A percentile compares a stretch with the other conserved stretches of the same genome.
phyloP scores from a whole-genome alignment of 2,113 vertebrate genomes.

The Pogona vitticeps region DNA sequence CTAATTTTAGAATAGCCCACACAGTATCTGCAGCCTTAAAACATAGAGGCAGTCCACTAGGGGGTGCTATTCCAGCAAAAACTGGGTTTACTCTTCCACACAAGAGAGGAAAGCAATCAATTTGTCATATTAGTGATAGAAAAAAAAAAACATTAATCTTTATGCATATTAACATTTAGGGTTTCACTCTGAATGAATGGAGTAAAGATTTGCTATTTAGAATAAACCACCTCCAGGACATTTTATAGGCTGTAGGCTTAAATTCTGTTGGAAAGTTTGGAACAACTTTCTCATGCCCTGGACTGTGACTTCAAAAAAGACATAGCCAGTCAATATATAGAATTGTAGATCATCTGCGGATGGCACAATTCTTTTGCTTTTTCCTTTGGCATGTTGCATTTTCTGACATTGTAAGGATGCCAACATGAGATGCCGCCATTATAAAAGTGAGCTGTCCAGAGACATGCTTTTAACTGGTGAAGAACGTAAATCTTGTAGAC shows the following conservation, averaged over 20 bases:
- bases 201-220: slow-evolving; percentile 47
- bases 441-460: background rate
- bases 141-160: slow-evolving; percentile 10
- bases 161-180: background rate
- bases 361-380: background rate
- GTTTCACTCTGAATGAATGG: slow-evolving; percentile 48
- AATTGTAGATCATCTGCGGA: background rate
- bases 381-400: background rate
- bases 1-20: background rate
- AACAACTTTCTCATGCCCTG: background rate
- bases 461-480: background rate
- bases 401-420: slow-evolving; percentile 7
- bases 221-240: background rate
- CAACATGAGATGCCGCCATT: background rate
- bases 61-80: background rate
- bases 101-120: background rate
- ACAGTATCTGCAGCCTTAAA: background rate
- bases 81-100: background rate
- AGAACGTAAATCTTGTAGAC: background rate
- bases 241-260: slow-evolving; percentile 14
- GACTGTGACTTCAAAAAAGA: background rate
- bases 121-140: slow-evolving; percentile 5
- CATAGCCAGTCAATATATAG: background rate
- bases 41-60: rapidly evolving
- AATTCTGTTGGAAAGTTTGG: background rate